Conservation (phyloP, 2,113 vertebrate species). For the Atlantisia rogersi region DNA sequence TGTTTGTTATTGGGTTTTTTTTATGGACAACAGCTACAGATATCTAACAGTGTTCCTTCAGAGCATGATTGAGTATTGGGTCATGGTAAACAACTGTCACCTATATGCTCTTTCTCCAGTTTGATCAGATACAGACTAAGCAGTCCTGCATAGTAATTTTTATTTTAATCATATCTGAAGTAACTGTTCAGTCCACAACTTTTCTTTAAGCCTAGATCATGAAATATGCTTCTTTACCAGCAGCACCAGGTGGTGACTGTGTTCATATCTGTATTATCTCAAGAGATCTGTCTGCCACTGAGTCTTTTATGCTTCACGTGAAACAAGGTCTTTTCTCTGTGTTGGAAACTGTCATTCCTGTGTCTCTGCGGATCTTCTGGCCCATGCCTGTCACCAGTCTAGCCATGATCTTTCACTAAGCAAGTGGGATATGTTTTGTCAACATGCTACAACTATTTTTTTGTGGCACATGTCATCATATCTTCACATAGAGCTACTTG, state of each 20-base stretch:
- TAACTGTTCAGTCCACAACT: not conserved
- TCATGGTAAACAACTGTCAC: not conserved
- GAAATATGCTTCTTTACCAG: not conserved
- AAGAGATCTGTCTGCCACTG: not conserved
- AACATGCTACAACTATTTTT: not conserved
- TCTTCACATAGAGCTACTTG: not conserved
- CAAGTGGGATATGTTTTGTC: not conserved
- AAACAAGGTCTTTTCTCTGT: not conserved
- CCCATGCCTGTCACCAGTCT: no score
- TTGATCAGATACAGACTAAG: not conserved
- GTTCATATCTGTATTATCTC: not conserved
- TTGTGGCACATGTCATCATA: accelerated
- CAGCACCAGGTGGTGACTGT: not conserved
- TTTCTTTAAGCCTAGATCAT: not conserved
- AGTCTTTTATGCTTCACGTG: not conserved
- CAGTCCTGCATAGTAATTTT: not conserved
- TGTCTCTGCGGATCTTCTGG: not conserved
- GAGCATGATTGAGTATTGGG: not conserved
- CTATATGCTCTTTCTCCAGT: accelerated
- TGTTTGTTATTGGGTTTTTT: no score
- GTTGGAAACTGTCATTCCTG: not conserved
- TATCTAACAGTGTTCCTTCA: not conserved
- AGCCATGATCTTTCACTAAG: not conserved
- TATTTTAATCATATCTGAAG: not conserved
- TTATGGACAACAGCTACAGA: not conserved